These are phyloP conservation scores for Luperina testacea DNA, from an alignment of 2,888 invertebrate species.

Conservation along the genomic window DNA sequence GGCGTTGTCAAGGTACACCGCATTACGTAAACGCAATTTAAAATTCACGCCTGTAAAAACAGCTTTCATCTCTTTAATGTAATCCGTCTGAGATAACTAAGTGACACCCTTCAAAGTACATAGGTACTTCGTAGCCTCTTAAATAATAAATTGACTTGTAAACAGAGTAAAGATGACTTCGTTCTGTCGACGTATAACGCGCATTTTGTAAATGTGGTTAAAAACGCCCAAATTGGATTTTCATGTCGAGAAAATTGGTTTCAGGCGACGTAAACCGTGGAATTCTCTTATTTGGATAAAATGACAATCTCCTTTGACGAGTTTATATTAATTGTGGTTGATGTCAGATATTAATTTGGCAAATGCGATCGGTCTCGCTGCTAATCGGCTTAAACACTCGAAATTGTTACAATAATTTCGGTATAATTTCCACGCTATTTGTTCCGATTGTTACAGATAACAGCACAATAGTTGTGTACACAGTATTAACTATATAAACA, in stretches of 20 bases:
- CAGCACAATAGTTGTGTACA: not conserved
- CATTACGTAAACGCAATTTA: constrained; percentile 79
- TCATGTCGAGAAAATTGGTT: constrained; percentile 37
- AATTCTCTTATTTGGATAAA: constrained; percentile 18
- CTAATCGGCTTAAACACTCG: constrained; percentile 47
- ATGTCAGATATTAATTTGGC: constrained; percentile 35
- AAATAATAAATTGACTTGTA: constrained; percentile 68
- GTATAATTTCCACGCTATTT: constrained; percentile 16
- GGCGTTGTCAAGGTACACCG: constrained; percentile 60
- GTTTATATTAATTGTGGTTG: constrained; percentile 35
- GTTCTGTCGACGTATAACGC: constrained; percentile 41
- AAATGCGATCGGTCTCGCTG: constrained; percentile 32
- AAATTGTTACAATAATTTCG: constrained; percentile 35
- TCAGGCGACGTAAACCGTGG: constrained; percentile 4
- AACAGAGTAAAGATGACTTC: constrained; percentile 52
- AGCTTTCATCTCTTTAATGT: constrained; percentile 84
- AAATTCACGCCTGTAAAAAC: constrained; percentile 85
- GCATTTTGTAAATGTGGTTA: constrained; percentile 43
- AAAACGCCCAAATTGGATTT: constrained; percentile 37
- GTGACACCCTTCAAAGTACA: constrained; percentile 72
- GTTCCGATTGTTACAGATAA: constrained; percentile 16
- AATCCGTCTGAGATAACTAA: constrained; percentile 78
- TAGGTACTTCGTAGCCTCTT: constrained; percentile 61
- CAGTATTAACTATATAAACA: not conserved
- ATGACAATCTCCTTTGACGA: constrained; percentile 28